Percentiles rank a stretch among this genome's conserved stretches.
These are phyloP conservation scores for Andrena dorsata DNA, from an alignment of 2,888 invertebrate species.

Conservation along the genomic window DNA sequence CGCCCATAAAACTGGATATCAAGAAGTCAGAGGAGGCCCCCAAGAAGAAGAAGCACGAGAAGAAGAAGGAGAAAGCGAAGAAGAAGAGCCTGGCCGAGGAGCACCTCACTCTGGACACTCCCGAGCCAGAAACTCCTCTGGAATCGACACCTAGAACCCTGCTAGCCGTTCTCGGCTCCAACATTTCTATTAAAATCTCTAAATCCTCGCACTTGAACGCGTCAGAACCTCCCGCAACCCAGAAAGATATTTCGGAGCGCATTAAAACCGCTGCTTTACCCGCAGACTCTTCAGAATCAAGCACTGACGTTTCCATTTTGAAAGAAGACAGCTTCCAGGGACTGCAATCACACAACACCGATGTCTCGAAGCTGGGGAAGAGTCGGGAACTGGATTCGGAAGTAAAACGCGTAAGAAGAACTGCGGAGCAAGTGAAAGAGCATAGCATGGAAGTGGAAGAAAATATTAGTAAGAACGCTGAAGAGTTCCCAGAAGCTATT, in stretches of 20 bases:
- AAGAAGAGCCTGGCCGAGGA: slow-evolving; percentile 79
- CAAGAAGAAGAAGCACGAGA: slow-evolving; percentile 50
- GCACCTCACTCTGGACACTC: slow-evolving; percentile 70
- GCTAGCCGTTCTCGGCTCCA: neutral
- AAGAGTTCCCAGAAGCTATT: neutral
- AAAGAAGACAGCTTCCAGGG: neutral
- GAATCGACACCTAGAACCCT: slow-evolving; percentile 8
- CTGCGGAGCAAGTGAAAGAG: neutral
- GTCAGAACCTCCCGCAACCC: neutral
- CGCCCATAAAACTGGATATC: slow-evolving; percentile 60
- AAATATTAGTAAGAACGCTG: neutral
- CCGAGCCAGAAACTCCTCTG: slow-evolving; percentile 23
- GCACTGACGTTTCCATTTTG: accelerated
- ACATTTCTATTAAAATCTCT: slow-evolving; percentile 14
- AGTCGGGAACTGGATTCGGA: neutral
- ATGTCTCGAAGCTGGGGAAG: neutral
- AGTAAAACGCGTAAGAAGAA: neutral
- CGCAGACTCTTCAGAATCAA: neutral
- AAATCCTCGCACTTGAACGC: neutral
- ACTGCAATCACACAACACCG: neutral
- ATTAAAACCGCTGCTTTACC: neutral
- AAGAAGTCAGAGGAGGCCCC: slow-evolving; percentile 15
- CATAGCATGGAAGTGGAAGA: neutral
- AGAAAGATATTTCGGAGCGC: neutral
- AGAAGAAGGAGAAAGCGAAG: slow-evolving; percentile 57